Percentiles rank a stretch among this genome's conserved stretches.
Evolutionary conservation across 2,797 vertebrate species (phyloP).

Genomic region (Cirrhinus mrigala): DNA sequence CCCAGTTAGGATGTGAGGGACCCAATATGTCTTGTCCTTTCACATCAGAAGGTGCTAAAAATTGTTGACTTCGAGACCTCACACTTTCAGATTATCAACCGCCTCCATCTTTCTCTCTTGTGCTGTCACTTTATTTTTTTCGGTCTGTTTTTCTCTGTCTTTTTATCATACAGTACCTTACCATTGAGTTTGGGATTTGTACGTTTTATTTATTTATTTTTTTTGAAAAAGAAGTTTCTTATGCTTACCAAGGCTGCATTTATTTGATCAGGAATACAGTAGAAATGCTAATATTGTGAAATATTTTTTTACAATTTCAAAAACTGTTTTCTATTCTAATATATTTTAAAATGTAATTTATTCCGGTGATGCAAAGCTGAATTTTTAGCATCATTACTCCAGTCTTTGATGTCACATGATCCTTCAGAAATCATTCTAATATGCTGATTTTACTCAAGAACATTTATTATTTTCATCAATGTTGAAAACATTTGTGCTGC

Average conservation of each 20-base stretch:
- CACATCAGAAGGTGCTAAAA: constrained; percentile 49
- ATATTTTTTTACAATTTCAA: background rate
- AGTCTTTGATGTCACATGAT: background rate
- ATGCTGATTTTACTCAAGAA: background rate
- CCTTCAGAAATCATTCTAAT: background rate
- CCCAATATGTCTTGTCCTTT: constrained; percentile 34
- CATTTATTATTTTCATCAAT: background rate
- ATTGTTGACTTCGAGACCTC: constrained; percentile 42
- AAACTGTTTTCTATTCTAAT: background rate
- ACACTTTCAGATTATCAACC: constrained; percentile 25
- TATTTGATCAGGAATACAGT: background rate
- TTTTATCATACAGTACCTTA: background rate
- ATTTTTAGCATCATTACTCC: background rate
- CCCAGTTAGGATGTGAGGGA: constrained; percentile 46
- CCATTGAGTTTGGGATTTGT: background rate
- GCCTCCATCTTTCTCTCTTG: constrained; percentile 1
- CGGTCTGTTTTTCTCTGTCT: background rate
- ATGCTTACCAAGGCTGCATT: background rate
- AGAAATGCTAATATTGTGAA: background rate
- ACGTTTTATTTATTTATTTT: background rate
- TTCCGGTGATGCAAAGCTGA: no score
- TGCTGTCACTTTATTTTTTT: background rate
- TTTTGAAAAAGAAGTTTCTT: background rate
- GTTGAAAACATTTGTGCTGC: background rate
- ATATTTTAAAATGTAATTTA: background rate